phyloP scores from a whole-genome alignment of 2,797 vertebrate genomes.

The Todus mexicanus region DNA sequence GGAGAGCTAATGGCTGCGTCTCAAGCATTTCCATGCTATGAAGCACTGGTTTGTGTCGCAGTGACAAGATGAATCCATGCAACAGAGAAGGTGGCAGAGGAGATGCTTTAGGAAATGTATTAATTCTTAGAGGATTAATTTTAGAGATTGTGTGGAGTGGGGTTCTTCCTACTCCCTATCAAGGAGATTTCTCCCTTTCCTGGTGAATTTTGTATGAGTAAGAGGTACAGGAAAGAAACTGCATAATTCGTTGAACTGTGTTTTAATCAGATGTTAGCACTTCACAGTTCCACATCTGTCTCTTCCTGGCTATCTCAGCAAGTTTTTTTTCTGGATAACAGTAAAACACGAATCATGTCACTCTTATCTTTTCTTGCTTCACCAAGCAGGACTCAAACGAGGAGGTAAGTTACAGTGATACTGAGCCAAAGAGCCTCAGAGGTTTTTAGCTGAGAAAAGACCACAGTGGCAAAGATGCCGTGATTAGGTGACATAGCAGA shows the following conservation, averaged over 20 bases:
- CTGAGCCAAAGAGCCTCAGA: neutral
- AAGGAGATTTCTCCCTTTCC: neutral
- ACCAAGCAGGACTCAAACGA: neutral
- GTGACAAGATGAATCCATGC: neutral
- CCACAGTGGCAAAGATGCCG: neutral
- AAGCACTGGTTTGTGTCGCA: neutral
- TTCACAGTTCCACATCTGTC: neutral
- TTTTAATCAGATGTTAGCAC: constrained; percentile 11
- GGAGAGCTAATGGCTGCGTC: neutral
- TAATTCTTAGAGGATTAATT: neutral
- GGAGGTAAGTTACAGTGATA: neutral
- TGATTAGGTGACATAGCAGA: neutral
- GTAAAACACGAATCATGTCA: neutral
- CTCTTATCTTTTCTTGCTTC: neutral
- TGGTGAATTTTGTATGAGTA: neutral
- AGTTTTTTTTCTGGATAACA: neutral
- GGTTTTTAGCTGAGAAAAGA: neutral
- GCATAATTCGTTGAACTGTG: neutral
- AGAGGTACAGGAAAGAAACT: neutral
- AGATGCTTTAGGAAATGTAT: neutral
- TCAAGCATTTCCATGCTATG: neutral
- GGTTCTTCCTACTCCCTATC: neutral
- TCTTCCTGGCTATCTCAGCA: neutral
- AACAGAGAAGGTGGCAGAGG: neutral
- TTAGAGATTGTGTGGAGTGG: neutral